Percentiles rank a stretch among this genome's conserved stretches.
Evolutionary conservation across 2,888 invertebrate genomes (phyloP).

Genomic region (Axea sp.): DNA sequence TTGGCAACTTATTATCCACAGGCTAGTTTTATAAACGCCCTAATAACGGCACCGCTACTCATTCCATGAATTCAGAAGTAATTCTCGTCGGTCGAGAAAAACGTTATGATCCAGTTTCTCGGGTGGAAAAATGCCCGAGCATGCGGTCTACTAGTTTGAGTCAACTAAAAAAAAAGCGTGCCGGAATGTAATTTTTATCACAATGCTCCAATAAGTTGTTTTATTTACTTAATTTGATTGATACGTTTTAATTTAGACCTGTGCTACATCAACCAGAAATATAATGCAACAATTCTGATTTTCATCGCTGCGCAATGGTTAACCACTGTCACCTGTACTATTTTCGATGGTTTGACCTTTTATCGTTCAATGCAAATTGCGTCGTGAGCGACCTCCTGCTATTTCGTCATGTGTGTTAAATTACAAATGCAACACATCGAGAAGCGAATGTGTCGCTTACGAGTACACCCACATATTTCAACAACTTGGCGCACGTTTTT

Average conservation of each 20-base stretch:
- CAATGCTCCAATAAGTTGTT: slow-evolving; percentile 11
- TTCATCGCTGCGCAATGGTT: too few species aligned
- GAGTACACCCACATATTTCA: slow-evolving; percentile 60
- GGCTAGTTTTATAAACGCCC: slow-evolving; percentile 26
- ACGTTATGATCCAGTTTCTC: slow-evolving; percentile 32
- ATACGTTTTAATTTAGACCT: not conserved
- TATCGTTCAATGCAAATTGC: slow-evolving; percentile 72
- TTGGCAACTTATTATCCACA: slow-evolving; percentile 37
- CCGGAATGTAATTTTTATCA: slow-evolving; percentile 1
- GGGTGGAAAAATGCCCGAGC: slow-evolving; percentile 7
- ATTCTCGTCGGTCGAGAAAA: slow-evolving; percentile 25
- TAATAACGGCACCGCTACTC: slow-evolving; percentile 50
- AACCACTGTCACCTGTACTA: slow-evolving; percentile 72
- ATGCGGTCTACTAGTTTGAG: slow-evolving; percentile 8
- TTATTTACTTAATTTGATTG: slow-evolving; percentile 20
- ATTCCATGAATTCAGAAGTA: slow-evolving; percentile 27
- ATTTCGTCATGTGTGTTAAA: slow-evolving; percentile 55
- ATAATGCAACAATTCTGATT: slow-evolving; percentile 63
- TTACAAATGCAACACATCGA: slow-evolving; percentile 30
- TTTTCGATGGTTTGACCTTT: slow-evolving; percentile 72
- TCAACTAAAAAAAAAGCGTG: not conserved
- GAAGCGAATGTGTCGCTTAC: slow-evolving; percentile 25
- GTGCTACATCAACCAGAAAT: slow-evolving; percentile 13
- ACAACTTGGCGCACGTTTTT: slow-evolving; percentile 21
- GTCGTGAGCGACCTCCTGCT: slow-evolving; percentile 66